These are phyloP conservation scores for Garra rufa DNA, from an alignment of 2,113 vertebrate species.

Conservation along the genomic window DNA sequence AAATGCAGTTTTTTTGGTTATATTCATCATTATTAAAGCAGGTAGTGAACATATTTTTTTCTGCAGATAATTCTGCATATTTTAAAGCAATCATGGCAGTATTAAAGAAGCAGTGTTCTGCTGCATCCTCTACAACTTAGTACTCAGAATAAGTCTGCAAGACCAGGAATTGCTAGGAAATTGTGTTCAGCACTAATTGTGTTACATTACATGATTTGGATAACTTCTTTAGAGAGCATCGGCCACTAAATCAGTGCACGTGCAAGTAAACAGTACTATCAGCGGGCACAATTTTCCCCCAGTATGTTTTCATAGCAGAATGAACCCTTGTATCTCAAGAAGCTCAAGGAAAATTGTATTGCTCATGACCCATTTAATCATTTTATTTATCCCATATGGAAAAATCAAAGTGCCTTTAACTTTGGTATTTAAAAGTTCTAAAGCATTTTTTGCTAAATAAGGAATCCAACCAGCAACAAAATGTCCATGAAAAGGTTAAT, in stretches of 20 bases:
- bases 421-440: not conserved
- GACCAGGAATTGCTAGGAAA: not conserved
- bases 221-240: conserved; percentile 6
- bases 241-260: not conserved
- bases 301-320: conserved; percentile 12
- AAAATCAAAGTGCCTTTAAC: not conserved
- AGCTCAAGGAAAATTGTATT: not conserved
- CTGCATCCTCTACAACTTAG: not conserved
- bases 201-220: conserved; percentile 11
- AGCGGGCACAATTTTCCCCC: not conserved
- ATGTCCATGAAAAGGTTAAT: not conserved
- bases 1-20: not conserved
- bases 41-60: not conserved
- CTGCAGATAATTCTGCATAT: not conserved
- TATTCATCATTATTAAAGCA: not conserved
- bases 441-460: not conserved
- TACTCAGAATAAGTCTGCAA: not conserved
- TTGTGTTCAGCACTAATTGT: not conserved
- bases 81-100: not conserved
- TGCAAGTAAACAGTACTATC: conserved; percentile 9
- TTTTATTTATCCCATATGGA: not conserved
- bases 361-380: not conserved
- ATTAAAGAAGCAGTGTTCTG: not conserved
- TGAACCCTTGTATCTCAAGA: not conserved
- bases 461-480: not conserved